Conservation (phyloP, 2,113 vertebrate species). For the Athene cunicularia region DNA sequence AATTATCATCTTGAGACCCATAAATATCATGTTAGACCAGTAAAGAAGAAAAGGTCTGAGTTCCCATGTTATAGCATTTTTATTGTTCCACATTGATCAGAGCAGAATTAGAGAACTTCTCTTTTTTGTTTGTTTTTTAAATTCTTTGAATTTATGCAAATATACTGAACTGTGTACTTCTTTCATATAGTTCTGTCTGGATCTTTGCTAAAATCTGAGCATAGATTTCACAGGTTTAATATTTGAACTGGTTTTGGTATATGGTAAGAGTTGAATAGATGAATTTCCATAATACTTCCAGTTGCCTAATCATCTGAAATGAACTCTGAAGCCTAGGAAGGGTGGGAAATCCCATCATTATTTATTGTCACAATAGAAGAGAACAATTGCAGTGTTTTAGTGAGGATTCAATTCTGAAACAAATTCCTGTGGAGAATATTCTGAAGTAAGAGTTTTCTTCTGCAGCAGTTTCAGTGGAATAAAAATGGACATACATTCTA, state of each 20-base stretch:
- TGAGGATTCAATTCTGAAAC: neutral
- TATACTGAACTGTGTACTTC: neutral
- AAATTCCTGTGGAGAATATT: neutral
- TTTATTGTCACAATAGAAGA: neutral
- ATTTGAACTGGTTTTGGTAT: neutral
- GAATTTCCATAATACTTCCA: neutral
- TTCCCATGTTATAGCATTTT: neutral
- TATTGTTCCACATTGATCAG: neutral
- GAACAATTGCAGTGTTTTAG: neutral
- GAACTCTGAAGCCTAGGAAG: neutral
- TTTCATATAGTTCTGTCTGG: neutral
- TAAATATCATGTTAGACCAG: neutral
- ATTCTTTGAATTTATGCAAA: neutral
- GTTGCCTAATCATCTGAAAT: neutral
- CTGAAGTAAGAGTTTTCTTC: neutral
- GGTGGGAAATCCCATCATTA: neutral
- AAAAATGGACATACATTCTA: neutral
- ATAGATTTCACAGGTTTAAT: neutral
- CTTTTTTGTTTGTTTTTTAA: neutral
- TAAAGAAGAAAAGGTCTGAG: neutral
- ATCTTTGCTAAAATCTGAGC: neutral
- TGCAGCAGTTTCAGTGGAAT: neutral
- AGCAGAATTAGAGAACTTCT: neutral
- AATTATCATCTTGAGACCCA: neutral
- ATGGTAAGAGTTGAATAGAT: neutral